These are phyloP conservation scores for Cryptops parisi DNA, from an alignment of 2,888 invertebrate genomes.

Conservation along the genomic window DNA sequence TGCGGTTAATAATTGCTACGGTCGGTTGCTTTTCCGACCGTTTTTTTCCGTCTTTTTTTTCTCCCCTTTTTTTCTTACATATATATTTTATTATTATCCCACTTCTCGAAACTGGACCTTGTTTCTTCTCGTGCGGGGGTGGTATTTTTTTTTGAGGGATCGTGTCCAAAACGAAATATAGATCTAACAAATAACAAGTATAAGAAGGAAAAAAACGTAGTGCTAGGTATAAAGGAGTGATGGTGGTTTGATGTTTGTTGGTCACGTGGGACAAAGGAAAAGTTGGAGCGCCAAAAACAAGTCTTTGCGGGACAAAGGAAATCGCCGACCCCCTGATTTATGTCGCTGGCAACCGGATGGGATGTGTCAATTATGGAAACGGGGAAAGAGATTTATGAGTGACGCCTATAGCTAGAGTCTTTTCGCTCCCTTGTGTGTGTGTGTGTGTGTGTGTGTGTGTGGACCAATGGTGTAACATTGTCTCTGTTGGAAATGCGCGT, in stretches of 20 bases:
- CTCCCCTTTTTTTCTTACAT: too few species aligned
- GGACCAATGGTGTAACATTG: neutral
- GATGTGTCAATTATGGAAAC: conserved; percentile 14
- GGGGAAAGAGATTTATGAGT: conserved; percentile 11
- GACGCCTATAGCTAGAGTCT: conserved; percentile 1
- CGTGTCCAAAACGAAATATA: neutral
- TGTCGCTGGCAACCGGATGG: conserved; percentile 11
- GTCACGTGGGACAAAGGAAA: neutral
- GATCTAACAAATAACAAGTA: conserved; percentile 1
- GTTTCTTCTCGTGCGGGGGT: too few species aligned
- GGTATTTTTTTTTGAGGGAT: neutral
- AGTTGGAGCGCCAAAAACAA: neutral
- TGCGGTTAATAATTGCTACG: neutral
- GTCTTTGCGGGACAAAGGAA: conserved; percentile 10
- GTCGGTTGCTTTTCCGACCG: neutral
- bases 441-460: too few species aligned
- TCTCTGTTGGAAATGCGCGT: neutral
- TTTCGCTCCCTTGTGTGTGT: neutral
- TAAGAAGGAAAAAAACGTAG: conserved; percentile 4
- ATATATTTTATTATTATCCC: too few species aligned
- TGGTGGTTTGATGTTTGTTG: conserved; percentile 4
- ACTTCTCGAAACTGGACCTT: too few species aligned
- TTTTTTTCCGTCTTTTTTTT: too few species aligned
- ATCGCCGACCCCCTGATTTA: conserved; percentile 10
- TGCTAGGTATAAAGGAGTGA: conserved; percentile 3